Evolutionary conservation across 2,113 vertebrate genomes (phyloP).

Genomic region (Cynocephalus volans): DNA sequence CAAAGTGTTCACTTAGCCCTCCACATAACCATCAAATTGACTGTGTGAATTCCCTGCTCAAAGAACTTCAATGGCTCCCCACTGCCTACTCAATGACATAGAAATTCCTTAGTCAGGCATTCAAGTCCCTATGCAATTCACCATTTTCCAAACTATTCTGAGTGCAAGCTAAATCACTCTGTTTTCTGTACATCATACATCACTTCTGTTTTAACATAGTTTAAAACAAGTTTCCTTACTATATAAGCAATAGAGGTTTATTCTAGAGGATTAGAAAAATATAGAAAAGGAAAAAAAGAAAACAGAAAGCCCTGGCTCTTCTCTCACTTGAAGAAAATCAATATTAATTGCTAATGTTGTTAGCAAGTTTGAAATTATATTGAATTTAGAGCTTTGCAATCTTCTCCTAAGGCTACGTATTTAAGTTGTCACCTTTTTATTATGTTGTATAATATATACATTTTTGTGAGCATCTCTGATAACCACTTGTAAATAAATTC

Average conservation of each 20-base stretch:
- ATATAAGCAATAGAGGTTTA: not conserved
- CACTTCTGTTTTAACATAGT: not conserved
- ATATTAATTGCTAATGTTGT: not conserved
- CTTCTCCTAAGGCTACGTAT: not conserved
- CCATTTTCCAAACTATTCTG: not conserved
- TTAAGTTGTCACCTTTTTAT: not conserved
- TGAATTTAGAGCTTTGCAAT: slow-evolving; percentile 16
- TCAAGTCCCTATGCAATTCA: not conserved
- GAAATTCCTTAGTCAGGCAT: slow-evolving; percentile 57
- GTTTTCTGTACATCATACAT: not conserved
- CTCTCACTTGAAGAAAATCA: not conserved
- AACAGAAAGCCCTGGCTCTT: not conserved
- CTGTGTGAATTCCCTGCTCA: slow-evolving; percentile 72
- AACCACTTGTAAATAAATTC: not conserved
- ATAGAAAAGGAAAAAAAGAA: not conserved
- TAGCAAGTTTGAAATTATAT: not conserved
- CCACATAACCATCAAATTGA: slow-evolving; percentile 45
- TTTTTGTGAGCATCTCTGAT: not conserved
- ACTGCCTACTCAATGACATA: slow-evolving; percentile 64
- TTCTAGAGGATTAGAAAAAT: not conserved
- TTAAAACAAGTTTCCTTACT: not conserved
- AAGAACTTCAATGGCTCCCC: slow-evolving; percentile 76
- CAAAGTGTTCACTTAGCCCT: slow-evolving; percentile 54
- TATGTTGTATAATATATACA: not conserved
- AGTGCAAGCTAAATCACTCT: not conserved